phyloP scores from a whole-genome alignment of 2,113 vertebrate species.

The Panurus biarmicus region DNA sequence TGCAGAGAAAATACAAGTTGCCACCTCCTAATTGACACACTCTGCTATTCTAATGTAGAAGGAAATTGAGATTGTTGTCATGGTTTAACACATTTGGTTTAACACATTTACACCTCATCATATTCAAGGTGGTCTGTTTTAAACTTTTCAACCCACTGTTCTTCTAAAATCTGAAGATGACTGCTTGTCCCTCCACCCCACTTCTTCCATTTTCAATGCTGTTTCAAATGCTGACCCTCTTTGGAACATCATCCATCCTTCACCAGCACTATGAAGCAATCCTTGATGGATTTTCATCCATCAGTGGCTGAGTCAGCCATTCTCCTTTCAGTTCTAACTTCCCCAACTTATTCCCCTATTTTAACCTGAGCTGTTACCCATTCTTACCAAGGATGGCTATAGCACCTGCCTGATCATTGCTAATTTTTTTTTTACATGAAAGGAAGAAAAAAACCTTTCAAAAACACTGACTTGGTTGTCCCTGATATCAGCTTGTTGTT shows the following conservation, averaged over 20 bases:
- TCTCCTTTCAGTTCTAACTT: neutral
- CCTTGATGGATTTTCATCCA: neutral
- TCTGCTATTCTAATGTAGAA: neutral
- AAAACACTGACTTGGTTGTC: neutral
- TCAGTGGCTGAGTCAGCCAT: fast-evolving
- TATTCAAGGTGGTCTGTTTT: neutral
- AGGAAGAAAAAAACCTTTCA: too few species aligned
- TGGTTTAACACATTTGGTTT: neutral
- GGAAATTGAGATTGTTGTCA: neutral
- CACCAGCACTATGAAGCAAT: neutral
- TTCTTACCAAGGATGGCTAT: neutral
- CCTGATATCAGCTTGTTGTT: neutral
- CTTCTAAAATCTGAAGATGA: neutral
- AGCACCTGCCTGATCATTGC: neutral
- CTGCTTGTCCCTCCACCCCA: neutral
- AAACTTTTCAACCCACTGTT: neutral
- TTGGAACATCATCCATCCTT: neutral
- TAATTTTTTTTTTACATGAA: neutral
- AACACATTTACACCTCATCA: neutral
- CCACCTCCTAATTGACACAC: neutral
- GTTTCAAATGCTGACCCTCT: neutral
- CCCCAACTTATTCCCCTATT: neutral
- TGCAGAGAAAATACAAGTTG: neutral
- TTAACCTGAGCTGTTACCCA: neutral
- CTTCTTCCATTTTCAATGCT: neutral